These are phyloP conservation scores for Scaptomyza parva DNA, from an alignment of 2,888 invertebrate species.

Conservation along the genomic window DNA sequence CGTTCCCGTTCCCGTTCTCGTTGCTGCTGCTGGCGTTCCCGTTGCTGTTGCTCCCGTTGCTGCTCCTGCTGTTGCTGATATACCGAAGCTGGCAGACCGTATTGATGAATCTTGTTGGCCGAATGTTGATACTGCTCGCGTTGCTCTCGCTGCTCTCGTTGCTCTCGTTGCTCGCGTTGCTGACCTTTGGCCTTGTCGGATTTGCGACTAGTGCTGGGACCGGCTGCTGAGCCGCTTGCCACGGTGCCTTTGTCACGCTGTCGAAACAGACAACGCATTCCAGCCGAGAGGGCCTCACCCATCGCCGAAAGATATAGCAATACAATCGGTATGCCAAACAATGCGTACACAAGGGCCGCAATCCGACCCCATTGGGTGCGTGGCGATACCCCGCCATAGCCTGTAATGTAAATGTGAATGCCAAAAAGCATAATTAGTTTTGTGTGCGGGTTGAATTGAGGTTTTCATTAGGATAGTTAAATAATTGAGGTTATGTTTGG, in stretches of 20 bases:
- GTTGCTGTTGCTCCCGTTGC: slow-evolving; percentile 33
- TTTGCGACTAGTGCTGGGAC: slow-evolving; percentile 47
- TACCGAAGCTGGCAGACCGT: slow-evolving; percentile 67
- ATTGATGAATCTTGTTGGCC: slow-evolving; percentile 54
- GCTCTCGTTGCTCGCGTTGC: background rate
- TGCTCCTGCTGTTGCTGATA: slow-evolving; percentile 67
- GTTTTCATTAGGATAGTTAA: background rate
- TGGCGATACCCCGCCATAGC: slow-evolving; percentile 93
- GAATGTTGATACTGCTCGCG: slow-evolving; percentile 42
- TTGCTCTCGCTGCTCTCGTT: slow-evolving; percentile 5
- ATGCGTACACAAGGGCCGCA: slow-evolving; percentile 93
- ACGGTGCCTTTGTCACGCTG: slow-evolving; percentile 78
- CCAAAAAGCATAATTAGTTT: background rate
- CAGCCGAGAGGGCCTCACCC: slow-evolving; percentile 93
- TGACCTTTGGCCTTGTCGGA: slow-evolving; percentile 48
- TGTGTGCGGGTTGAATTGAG: background rate
- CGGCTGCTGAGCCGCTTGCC: slow-evolving; percentile 51
- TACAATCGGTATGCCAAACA: slow-evolving; percentile 94
- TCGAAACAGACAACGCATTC: slow-evolving; percentile 90
- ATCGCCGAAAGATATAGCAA: slow-evolving; percentile 94
- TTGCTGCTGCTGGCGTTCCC: slow-evolving; percentile 45
- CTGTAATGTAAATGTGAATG: slow-evolving; percentile 86
- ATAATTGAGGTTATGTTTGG: background rate
- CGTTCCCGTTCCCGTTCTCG: slow-evolving; percentile 22
- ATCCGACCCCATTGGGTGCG: slow-evolving; percentile 91